Base-by-base conservation (phyloP, 2,888 invertebrate species). In the Dendrolimus pini region DNA sequence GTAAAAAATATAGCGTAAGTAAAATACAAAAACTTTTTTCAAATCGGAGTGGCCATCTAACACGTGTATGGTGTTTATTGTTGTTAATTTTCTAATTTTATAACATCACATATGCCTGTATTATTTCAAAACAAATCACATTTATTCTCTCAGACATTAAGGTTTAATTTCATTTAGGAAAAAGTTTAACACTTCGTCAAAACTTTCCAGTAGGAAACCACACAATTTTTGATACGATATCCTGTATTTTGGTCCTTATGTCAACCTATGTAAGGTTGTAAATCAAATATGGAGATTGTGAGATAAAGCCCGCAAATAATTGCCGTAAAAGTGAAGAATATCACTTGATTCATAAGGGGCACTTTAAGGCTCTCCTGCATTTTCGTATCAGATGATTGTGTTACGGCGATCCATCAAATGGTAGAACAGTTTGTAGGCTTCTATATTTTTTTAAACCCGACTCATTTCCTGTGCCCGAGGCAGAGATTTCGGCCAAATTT, bases 321-420 rank as follows among this genome's bases (percentile, higher is more conserved):
- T 68, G 68, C 66, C 72, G 74, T 75, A 74, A 81, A 83, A 78
- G 81, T 85, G 82, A 83, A 85, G 82, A 83, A 87, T 85, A 84
- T 87, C 88, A 85, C 84, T 86, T 83, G 85, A 86, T 85, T 83
- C 80, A 83, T 83, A 83, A 86, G 86, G 86, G 85, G 86, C 88
- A 83, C 85, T 88, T 86, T 83, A 85, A 55, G 80, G 80, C 85
- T 78, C 78, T 79, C 77, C 71, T 78, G 75, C 65, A 72, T 56
- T 71, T 71, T 75, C 77, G 77, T 77, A 80, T 79, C 76, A 76
- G 85, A 83, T 86, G 78, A 87, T 89, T 89, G 83, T 88, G 85
- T 89, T 86, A 85, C 80, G 79, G 78, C 82, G 78, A 90, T 89
- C 86, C 85, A 89, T 90, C 90, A 90, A 82, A 75, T 76, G 70